Conservation (phyloP, 2,113 vertebrate species). For the Polyodon spathula region DNA sequence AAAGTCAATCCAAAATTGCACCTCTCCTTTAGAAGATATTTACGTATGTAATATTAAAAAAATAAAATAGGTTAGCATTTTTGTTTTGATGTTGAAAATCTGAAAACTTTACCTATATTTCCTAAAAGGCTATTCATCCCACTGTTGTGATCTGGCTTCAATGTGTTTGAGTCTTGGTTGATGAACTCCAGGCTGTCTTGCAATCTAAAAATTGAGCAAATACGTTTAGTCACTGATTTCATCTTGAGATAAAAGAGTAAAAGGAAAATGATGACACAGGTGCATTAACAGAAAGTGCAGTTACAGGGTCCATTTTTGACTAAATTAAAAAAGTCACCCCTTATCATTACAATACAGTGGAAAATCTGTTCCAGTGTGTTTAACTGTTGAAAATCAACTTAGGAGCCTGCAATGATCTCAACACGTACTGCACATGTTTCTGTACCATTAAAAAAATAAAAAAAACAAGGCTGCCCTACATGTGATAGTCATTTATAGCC, state of each 20-base stretch:
- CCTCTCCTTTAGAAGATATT: too few relatives aligned
- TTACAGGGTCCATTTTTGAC: too few relatives aligned
- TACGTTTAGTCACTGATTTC: neutral
- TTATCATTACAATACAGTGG: too few relatives aligned
- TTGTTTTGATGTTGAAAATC: too few relatives aligned
- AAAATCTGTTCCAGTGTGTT: too few relatives aligned
- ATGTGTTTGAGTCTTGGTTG: slow-evolving; percentile 75
- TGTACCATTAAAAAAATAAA: neutral
- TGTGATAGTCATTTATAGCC: neutral
- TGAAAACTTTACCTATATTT: slow-evolving; percentile 97
- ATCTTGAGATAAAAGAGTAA: neutral
- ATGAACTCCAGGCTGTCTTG: slow-evolving; percentile 97
- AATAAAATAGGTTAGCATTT: too few relatives aligned
- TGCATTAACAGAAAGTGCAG: too few relatives aligned
- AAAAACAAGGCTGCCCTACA: neutral
- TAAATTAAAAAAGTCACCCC: too few relatives aligned
- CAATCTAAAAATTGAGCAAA: slow-evolving; percentile 52
- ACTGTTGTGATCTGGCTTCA: slow-evolving; percentile 80
- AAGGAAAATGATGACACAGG: neutral
- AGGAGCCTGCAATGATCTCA: too few relatives aligned
- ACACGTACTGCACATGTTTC: neutral
- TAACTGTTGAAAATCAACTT: too few relatives aligned
- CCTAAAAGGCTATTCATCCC: slow-evolving; percentile 77
- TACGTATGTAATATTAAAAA: too few relatives aligned
- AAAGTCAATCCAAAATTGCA: too few relatives aligned